These are phyloP conservation scores for Ptyas mucosa DNA, from an alignment of 2,113 vertebrate genomes.

Conservation along the genomic window DNA sequence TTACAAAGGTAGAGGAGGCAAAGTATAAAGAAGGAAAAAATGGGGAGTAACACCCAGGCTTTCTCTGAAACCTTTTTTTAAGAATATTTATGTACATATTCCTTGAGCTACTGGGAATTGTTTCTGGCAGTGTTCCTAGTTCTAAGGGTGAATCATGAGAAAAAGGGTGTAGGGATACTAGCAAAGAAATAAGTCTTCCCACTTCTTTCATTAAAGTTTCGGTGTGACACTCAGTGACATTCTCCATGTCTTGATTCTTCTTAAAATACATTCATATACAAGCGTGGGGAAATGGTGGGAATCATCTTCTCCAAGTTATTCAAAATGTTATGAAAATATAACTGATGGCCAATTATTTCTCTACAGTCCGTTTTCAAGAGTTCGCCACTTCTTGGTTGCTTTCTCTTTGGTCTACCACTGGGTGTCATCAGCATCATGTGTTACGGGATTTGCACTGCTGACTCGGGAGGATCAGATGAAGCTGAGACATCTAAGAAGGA, in stretches of 20 bases:
- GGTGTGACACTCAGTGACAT: background rate
- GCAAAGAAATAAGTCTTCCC: background rate
- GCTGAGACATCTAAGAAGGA: conserved; percentile 77
- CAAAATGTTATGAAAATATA: background rate
- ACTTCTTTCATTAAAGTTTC: background rate
- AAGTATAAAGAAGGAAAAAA: background rate
- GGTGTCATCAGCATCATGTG: conserved; percentile 99
- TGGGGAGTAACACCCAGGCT: background rate
- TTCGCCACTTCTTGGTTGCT: conserved; percentile 93
- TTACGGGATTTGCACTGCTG: conserved; percentile 95
- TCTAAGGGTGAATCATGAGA: background rate
- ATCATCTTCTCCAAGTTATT: background rate
- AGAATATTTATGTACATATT: background rate
- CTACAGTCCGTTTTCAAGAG: conserved; percentile 93
- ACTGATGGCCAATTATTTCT: conserved; percentile 37
- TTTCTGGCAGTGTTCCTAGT: background rate
- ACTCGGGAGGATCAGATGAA: conserved; percentile 78
- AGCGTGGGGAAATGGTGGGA: background rate
- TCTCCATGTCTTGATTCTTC: background rate
- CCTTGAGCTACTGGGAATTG: background rate
- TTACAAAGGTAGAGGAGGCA: background rate
- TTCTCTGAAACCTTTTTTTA: background rate
- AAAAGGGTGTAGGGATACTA: background rate
- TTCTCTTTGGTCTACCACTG: conserved; percentile 94
- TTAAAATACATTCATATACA: background rate